These are phyloP conservation scores for Apis mellifera DNA, from an alignment of 1,140 invertebrate genomes.

Conservation along the genomic window DNA sequence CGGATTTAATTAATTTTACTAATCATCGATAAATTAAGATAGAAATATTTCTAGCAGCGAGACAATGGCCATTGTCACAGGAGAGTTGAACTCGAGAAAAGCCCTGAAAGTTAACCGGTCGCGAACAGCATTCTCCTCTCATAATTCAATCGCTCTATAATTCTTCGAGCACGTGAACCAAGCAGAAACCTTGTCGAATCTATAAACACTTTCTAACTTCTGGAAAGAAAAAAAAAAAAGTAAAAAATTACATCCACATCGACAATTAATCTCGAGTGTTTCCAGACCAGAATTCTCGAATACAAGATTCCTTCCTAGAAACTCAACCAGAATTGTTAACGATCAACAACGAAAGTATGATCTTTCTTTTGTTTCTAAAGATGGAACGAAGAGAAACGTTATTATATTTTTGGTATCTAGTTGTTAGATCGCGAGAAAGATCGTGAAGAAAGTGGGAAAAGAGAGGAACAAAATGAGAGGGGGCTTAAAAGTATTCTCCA, in stretches of 20 bases:
- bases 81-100: not conserved
- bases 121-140: not conserved
- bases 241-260: not conserved
- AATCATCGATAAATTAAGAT: too few relatives aligned
- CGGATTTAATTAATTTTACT: not conserved
- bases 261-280: not conserved
- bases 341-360: conserved; percentile 7
- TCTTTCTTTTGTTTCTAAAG: not conserved
- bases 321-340: not conserved
- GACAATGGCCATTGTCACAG: not conserved
- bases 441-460: not conserved
- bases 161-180: not conserved
- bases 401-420: not conserved
- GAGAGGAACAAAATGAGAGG: not conserved
- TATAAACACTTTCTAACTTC: too few relatives aligned
- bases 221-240: too few relatives aligned
- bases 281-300: not conserved
- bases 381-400: not conserved
- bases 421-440: not conserved
- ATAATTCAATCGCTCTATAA: not conserved
- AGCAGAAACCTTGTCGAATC: too few relatives aligned
- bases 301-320: not conserved
- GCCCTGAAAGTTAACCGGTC: not conserved
- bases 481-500: conserved; percentile 30
- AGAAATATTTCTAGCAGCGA: not conserved